These are phyloP conservation scores for Daphoenositta chrysoptera DNA, from an alignment of 2,113 vertebrate species.

Conservation along the genomic window DNA sequence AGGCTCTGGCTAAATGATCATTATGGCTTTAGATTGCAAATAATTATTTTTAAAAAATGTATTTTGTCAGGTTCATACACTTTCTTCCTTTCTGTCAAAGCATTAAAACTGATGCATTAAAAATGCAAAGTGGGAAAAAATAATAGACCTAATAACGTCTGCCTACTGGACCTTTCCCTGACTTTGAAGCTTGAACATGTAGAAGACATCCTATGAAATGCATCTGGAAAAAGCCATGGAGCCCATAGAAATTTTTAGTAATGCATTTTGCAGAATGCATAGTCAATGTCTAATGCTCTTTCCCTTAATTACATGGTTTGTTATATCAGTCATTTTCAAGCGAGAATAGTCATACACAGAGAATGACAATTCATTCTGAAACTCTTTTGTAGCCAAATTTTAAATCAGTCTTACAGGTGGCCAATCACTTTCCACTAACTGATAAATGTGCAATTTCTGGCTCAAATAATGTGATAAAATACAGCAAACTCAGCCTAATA, in stretches of 20 bases:
- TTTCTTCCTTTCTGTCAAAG: background rate
- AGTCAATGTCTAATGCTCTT: background rate
- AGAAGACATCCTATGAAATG: background rate
- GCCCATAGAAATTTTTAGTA: background rate
- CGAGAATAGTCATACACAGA: rapidly evolving
- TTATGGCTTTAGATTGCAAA: background rate
- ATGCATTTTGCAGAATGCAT: background rate
- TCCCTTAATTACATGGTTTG: background rate
- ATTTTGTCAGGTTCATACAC: background rate
- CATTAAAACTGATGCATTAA: background rate
- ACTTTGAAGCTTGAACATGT: background rate
- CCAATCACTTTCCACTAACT: background rate
- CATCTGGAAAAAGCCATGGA: background rate
- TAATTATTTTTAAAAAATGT: no score
- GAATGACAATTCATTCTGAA: background rate
- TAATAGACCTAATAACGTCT: background rate
- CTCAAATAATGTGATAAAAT: background rate
- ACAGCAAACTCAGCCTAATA: background rate
- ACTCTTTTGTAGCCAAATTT: background rate
- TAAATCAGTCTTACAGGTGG: background rate
- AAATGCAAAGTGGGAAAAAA: background rate
- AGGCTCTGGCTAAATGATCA: background rate
- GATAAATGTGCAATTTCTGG: background rate
- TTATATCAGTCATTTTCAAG: background rate
- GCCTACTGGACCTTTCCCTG: background rate